Percentiles rank a stretch among this genome's conserved stretches.
Evolutionary conservation across 2,113 vertebrate species (phyloP).

Genomic region (Gobio gobio): DNA sequence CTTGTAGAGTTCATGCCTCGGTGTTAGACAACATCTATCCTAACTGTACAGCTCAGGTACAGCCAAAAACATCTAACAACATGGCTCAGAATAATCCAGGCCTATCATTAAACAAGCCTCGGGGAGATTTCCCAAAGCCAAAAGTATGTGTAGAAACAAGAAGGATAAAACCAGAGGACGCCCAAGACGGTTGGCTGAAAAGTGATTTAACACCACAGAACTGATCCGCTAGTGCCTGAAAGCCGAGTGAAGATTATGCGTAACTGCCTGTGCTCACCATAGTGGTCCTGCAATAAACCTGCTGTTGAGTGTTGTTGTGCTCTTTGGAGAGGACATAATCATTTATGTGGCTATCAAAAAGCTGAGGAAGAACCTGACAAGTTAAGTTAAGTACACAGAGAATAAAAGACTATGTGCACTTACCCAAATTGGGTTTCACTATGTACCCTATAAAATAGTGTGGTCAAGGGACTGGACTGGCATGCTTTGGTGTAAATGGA

Average conservation of each 20-base stretch:
- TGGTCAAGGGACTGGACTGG: neutral
- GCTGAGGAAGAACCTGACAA: neutral
- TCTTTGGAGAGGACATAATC: neutral
- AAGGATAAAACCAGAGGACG: neutral
- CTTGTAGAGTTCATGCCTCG: too few species aligned
- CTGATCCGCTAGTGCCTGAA: neutral
- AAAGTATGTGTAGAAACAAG: constrained; percentile 6
- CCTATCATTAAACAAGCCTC: constrained; percentile 16
- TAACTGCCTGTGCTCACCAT: neutral
- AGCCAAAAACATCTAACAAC: constrained; percentile 4
- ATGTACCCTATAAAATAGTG: neutral
- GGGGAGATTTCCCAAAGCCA: constrained; percentile 1
- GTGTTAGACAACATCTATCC: neutral
- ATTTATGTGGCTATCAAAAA: neutral
- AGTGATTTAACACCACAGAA: constrained; percentile 24
- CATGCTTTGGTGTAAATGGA: constrained; percentile 8
- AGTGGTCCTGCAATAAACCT: constrained; percentile 8
- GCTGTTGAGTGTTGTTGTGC: neutral
- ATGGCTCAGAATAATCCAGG: constrained; percentile 10
- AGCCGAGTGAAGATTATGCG: neutral
- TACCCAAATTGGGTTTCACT: neutral
- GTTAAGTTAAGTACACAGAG: neutral
- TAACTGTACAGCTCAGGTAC: neutral
- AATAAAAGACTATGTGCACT: neutral
- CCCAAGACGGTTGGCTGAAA: neutral